Conservation (phyloP, 2,797 vertebrate species). For the Pangasius djambal region DNA sequence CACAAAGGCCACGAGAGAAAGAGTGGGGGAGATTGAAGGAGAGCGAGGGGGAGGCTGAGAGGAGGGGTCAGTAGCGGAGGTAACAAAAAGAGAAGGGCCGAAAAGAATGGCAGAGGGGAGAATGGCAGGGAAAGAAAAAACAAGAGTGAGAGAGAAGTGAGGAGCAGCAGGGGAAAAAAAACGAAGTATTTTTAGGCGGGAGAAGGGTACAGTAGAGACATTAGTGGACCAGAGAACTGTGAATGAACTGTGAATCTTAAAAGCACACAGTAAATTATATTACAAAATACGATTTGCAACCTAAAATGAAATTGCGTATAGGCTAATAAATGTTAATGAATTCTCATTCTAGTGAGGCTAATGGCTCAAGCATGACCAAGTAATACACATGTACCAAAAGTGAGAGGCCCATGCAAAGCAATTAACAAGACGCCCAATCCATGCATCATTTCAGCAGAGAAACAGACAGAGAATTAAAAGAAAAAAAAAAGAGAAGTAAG, state of each 20-base stretch:
- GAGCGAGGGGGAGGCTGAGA: slow-evolving; percentile 46
- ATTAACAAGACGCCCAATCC: slow-evolving; percentile 36
- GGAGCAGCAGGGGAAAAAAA: slow-evolving; percentile 44
- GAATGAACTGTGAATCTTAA: not conserved
- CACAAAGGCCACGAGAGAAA: slow-evolving; percentile 62
- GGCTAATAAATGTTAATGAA: slow-evolving; percentile 24
- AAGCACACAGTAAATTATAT: slow-evolving; percentile 13
- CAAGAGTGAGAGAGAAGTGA: slow-evolving; percentile 56
- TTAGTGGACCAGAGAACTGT: not conserved
- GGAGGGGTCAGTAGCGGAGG: slow-evolving; percentile 53
- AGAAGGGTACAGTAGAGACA: slow-evolving; percentile 44
- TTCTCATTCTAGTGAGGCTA: slow-evolving; percentile 34
- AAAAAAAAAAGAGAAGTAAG: not conserved
- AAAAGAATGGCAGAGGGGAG: slow-evolving; percentile 57
- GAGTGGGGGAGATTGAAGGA: slow-evolving; percentile 39
- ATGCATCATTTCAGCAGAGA: slow-evolving; percentile 19
- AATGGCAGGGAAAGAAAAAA: slow-evolving; percentile 54
- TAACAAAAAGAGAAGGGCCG: slow-evolving; percentile 60
- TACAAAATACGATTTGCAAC: slow-evolving; percentile 27
- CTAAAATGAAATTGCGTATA: slow-evolving; percentile 23
- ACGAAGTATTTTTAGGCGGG: slow-evolving; percentile 35
- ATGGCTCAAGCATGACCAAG: slow-evolving; percentile 40
- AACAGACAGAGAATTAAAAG: slow-evolving; percentile 1
- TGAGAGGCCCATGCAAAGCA: slow-evolving; percentile 17
- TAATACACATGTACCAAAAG: slow-evolving; percentile 23